These are phyloP conservation scores for Silurus glanis DNA, from an alignment of 2,113 vertebrate genomes.

Conservation along the genomic window DNA sequence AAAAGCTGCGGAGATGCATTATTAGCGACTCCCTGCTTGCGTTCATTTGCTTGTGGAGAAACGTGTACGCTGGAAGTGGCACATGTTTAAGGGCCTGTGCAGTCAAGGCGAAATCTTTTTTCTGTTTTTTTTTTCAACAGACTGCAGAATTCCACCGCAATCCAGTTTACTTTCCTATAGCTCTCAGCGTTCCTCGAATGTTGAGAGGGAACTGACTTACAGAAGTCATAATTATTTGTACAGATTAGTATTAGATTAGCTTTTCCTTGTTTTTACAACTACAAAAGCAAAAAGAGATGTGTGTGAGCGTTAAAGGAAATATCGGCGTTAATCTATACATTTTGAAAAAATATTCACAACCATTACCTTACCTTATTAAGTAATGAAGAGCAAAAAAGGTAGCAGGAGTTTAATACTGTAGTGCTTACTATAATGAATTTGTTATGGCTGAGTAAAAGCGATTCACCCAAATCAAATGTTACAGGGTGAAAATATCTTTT, in stretches of 20 bases:
- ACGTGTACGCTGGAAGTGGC: conserved; percentile 83
- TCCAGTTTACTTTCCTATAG: conserved; percentile 71
- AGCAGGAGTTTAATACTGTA: background rate
- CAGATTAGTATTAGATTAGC: background rate
- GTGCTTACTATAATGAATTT: background rate
- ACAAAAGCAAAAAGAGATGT: background rate
- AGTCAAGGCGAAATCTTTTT: conserved; percentile 86
- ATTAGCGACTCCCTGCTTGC: conserved; percentile 94
- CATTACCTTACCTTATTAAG: background rate
- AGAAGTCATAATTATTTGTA: background rate
- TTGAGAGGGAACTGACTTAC: background rate
- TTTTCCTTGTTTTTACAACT: background rate
- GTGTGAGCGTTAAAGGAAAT: background rate
- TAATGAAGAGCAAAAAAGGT: background rate
- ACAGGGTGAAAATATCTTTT: background rate
- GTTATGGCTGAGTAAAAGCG: background rate
- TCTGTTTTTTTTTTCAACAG: conserved; percentile 74
- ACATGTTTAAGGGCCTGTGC: conserved; percentile 82
- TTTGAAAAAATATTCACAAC: background rate
- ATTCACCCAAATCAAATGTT: background rate
- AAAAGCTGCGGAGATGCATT: conserved; percentile 94
- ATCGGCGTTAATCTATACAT: background rate
- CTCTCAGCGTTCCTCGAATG: background rate
- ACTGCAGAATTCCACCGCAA: conserved; percentile 92
- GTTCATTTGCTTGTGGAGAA: conserved; percentile 97